Evolutionary conservation across 2,888 invertebrate species (phyloP).

Genomic region (Platycnemis pennipes): DNA sequence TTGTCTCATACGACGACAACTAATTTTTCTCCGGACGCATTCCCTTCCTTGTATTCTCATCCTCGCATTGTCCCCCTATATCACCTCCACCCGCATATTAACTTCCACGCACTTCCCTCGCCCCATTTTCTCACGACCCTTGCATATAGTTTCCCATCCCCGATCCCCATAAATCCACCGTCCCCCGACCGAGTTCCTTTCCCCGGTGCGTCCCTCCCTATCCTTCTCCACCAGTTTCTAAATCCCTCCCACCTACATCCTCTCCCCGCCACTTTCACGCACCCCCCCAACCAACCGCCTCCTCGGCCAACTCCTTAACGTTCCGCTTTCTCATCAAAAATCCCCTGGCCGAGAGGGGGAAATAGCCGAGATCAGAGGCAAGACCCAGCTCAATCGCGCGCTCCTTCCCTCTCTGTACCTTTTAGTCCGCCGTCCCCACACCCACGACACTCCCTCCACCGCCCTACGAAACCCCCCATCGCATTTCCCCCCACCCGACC

Average conservation of each 20-base stretch:
- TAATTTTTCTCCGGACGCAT: neutral
- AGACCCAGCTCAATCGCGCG: conserved; percentile 45
- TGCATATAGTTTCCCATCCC: neutral
- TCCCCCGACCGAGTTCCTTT: neutral
- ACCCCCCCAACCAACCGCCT: conserved; percentile 21
- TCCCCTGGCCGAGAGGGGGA: conserved; percentile 6
- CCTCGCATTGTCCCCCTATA: neutral
- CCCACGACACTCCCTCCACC: neutral
- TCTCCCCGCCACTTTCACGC: conserved; percentile 34
- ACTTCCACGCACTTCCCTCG: neutral
- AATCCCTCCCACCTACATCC: conserved; percentile 6
- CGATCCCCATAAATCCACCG: neutral
- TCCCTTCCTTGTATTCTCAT: neutral
- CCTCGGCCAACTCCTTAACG: neutral
- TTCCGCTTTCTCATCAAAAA: conserved; percentile 67
- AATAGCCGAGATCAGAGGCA: conserved; percentile 65
- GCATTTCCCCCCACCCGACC: neutral
- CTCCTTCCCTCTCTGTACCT: neutral
- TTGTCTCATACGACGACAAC: neutral
- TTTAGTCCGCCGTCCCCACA: neutral
- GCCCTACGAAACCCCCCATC: neutral
- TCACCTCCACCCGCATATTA: neutral
- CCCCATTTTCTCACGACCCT: neutral
- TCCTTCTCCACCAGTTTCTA: neutral
- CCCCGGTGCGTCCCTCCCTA: neutral